Conservation (phyloP, 2,113 vertebrate species). For the Trachemys scripta region DNA sequence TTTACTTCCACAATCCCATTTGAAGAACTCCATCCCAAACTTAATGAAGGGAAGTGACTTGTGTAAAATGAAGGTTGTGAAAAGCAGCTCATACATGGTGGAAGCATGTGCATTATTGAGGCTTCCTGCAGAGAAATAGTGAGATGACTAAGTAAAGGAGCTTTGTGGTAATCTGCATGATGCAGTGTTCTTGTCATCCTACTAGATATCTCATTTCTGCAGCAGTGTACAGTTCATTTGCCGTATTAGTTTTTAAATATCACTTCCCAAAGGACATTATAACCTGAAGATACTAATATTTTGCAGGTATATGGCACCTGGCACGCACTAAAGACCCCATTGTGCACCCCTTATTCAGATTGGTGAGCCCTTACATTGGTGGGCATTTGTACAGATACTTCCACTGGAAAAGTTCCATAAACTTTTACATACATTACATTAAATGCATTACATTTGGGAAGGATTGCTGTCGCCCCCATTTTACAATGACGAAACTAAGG, state of each 20-base stretch:
- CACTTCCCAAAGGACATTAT: neutral
- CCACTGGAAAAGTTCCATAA: neutral
- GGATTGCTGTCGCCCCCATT: fast-evolving
- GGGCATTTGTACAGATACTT: too few relatives aligned
- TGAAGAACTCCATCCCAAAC: neutral
- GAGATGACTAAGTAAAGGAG: neutral
- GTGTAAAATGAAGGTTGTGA: neutral
- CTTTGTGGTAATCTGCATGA: neutral
- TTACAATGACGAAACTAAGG: neutral
- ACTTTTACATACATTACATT: neutral
- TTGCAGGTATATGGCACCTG: neutral
- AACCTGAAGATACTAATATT: neutral
- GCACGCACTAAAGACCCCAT: fast-evolving
- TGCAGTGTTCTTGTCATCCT: neutral
- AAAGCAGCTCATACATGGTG: neutral
- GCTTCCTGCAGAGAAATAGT: neutral
- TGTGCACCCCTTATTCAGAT: neutral
- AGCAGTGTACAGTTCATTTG: fast-evolving
- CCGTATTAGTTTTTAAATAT: neutral
- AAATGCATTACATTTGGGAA: neutral
- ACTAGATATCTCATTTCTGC: neutral
- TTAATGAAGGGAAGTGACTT: neutral
- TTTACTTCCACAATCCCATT: neutral
- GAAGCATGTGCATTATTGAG: neutral
- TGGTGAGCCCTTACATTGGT: neutral